These are phyloP conservation scores for Otocyon megalotis DNA, from an alignment of 2,113 vertebrate genomes.

Conservation along the genomic window DNA sequence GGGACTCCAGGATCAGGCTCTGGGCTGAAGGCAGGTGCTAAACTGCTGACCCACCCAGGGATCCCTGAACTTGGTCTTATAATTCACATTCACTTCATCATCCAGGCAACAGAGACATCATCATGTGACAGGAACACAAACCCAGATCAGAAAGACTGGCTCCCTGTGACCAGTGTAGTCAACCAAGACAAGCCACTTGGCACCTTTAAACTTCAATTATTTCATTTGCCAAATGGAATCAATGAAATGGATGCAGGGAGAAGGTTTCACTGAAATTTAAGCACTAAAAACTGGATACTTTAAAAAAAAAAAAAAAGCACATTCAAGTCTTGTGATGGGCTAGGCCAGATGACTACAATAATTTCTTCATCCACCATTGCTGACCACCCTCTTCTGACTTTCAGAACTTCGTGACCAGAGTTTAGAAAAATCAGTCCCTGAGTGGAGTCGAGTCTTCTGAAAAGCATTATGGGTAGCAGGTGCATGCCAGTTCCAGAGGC, in stretches of 20 bases:
- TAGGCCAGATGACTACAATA: fast-evolving
- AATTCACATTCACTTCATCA: not conserved
- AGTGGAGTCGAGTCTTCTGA: not conserved
- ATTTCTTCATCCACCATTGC: not conserved
- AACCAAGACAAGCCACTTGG: not conserved
- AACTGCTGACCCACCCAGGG: no score
- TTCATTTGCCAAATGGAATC: not conserved
- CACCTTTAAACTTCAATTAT: not conserved
- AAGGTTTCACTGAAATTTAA: not conserved
- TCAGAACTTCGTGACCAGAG: not conserved
- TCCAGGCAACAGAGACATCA: not conserved
- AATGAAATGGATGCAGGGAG: not conserved
- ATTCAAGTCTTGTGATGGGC: not conserved
- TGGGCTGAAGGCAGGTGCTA: no score
- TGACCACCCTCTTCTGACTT: not conserved
- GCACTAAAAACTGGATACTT: not conserved
- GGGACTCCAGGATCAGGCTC: no score
- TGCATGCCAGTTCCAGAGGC: fast-evolving
- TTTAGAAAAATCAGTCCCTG: not conserved
- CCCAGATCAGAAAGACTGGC: not conserved
- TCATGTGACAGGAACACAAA: not conserved
- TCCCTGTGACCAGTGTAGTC: not conserved
- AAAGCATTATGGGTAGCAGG: not conserved
- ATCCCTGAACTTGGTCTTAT: not conserved
- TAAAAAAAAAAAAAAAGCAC: not conserved